Conservation (phyloP, 2,113 vertebrate species). For the Clarias macrocephalus region DNA sequence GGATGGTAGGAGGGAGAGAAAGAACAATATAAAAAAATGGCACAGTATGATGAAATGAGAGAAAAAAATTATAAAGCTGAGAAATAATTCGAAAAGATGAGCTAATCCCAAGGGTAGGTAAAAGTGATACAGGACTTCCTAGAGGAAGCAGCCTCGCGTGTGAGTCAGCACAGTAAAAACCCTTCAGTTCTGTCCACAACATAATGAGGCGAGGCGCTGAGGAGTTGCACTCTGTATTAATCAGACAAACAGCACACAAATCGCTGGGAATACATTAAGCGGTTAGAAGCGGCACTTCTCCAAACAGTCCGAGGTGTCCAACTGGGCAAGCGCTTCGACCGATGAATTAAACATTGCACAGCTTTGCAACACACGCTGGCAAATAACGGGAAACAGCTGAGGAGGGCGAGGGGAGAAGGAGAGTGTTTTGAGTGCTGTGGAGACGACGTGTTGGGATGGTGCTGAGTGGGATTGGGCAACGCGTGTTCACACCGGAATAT, state of each 20-base stretch:
- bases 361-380: slow-evolving; percentile 27
- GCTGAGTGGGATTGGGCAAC: slow-evolving; percentile 22
- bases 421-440: slow-evolving; percentile 13
- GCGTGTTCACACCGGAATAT: slow-evolving; percentile 29
- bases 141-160: slow-evolving; percentile 1
- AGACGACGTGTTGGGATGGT: slow-evolving; percentile 10
- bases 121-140: background rate
- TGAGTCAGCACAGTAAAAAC: slow-evolving; percentile 46
- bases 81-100: background rate
- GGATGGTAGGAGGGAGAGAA: slow-evolving; percentile 1
- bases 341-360: slow-evolving; percentile 71
- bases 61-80: background rate
- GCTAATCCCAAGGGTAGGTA: background rate
- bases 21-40: slow-evolving; percentile 1
- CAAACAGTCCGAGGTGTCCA: slow-evolving; percentile 71
- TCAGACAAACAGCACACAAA: slow-evolving; percentile 73
- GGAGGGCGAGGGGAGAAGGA: slow-evolving; percentile 32
- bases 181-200: slow-evolving; percentile 36
- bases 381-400: slow-evolving; percentile 31
- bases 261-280: slow-evolving; percentile 73
- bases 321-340: slow-evolving; percentile 61
- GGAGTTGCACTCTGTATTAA: slow-evolving; percentile 63
- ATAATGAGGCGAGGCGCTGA: slow-evolving; percentile 36
- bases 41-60: background rate
- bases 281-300: slow-evolving; percentile 69